phyloP scores from a whole-genome alignment of 2,113 vertebrate species.

The Dicaeum eximium region DNA sequence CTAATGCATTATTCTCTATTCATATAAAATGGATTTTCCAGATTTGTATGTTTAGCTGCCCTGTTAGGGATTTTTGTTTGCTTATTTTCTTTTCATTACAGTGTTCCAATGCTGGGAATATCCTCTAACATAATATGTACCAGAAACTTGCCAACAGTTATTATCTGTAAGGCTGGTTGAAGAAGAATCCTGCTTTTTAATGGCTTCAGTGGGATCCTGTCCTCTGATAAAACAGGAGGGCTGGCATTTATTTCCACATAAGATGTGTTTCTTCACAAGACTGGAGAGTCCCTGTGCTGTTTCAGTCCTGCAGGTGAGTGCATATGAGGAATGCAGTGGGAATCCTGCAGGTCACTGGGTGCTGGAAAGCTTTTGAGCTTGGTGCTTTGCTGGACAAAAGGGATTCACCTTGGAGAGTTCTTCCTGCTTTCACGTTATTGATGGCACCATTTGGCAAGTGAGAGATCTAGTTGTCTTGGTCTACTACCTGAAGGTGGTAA shows the following conservation, averaged over 20 bases:
- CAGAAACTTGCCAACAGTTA: background rate
- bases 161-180: background rate
- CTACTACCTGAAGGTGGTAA: background rate
- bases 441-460: background rate
- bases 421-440: background rate
- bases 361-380: background rate
- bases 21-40: background rate
- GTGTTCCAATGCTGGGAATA: background rate
- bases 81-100: background rate
- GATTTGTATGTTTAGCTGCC: background rate
- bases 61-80: background rate
- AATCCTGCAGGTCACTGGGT: background rate
- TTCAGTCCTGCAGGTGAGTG: background rate
- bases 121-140: background rate
- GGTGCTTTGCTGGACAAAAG: background rate
- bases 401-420: background rate
- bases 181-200: background rate
- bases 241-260: background rate
- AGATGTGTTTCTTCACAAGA: background rate
- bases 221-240: background rate
- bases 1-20: background rate
- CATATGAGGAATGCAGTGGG: background rate
- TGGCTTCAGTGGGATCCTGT: background rate
- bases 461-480: background rate
- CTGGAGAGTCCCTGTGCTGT: background rate